A percentile compares a stretch with the other conserved stretches of the same genome.
Conservation (phyloP, 2,888 invertebrate species). For the Dione juno region DNA sequence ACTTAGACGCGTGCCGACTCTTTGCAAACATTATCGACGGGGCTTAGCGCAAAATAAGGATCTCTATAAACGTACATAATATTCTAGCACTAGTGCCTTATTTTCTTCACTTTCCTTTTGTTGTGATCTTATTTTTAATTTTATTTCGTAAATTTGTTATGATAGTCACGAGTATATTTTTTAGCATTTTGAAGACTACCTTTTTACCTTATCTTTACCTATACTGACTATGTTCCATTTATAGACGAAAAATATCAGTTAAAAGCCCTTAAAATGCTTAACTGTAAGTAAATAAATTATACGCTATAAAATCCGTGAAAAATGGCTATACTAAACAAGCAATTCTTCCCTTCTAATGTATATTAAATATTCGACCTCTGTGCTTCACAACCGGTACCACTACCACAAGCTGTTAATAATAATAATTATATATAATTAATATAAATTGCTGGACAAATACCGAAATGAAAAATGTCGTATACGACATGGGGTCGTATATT, state of each 20-base stretch:
- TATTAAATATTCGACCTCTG: slow-evolving; percentile 9
- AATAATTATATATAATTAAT: neutral
- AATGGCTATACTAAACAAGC: slow-evolving; percentile 2
- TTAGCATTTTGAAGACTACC: too few relatives aligned
- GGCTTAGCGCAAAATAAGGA: slow-evolving; percentile 51
- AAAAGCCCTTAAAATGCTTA: neutral
- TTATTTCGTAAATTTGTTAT: neutral
- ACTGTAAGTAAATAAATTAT: slow-evolving; percentile 5
- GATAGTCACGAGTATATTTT: neutral
- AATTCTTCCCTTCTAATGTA: slow-evolving; percentile 8
- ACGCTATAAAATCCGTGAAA: neutral
- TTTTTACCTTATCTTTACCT: too few relatives aligned
- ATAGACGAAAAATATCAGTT: neutral
- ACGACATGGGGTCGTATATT: slow-evolving; percentile 34
- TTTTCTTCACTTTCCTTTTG: neutral
- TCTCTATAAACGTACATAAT: slow-evolving; percentile 37
- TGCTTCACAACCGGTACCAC: neutral
- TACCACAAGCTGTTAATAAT: neutral
- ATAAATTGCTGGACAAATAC: neutral
- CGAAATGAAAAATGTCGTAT: neutral
- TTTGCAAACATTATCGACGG: slow-evolving; percentile 55
- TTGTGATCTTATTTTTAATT: neutral
- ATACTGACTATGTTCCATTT: too few relatives aligned
- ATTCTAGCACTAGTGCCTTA: too few relatives aligned
- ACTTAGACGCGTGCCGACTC: slow-evolving; percentile 46